Evolutionary conservation across 2,888 invertebrate genomes (phyloP).

Genomic region (Melanchra persicariae): DNA sequence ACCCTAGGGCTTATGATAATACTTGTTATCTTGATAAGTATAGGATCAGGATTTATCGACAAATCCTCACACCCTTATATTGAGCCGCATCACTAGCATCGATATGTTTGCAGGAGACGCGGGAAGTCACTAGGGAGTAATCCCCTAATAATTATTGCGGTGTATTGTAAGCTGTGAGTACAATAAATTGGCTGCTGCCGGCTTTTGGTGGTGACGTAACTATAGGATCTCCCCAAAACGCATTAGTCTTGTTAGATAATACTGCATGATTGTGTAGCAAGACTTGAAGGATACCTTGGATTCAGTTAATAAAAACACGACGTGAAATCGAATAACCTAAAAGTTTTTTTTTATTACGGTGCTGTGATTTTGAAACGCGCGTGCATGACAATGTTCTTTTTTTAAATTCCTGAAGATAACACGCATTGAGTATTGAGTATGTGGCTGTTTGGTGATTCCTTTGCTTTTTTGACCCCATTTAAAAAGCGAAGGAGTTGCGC

Average conservation of each 20-base stretch:
- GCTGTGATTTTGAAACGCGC: too few species aligned
- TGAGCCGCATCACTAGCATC: conserved; percentile 61
- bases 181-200: conserved; percentile 55
- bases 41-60: conserved; percentile 54
- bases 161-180: conserved; percentile 65
- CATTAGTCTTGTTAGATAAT: conserved; percentile 50
- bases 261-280: conserved; percentile 28
- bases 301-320: conserved; percentile 6
- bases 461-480: too few species aligned
- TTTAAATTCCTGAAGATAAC: too few species aligned
- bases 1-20: conserved; percentile 35
- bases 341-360: too few species aligned
- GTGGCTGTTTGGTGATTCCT: too few species aligned
- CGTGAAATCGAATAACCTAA: too few species aligned
- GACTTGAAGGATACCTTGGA: conserved; percentile 1
- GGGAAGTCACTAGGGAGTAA: conserved; percentile 71
- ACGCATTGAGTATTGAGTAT: too few species aligned
- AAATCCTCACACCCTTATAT: conserved; percentile 41
- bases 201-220: conserved; percentile 59
- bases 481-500: too few species aligned
- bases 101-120: conserved; percentile 61
- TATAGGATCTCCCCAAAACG: conserved; percentile 46
- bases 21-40: conserved; percentile 38
- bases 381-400: too few species aligned
- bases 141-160: conserved; percentile 75